Evolutionary conservation across 2,888 invertebrate genomes (phyloP).

Genomic region (Epinotia demarniana): DNA sequence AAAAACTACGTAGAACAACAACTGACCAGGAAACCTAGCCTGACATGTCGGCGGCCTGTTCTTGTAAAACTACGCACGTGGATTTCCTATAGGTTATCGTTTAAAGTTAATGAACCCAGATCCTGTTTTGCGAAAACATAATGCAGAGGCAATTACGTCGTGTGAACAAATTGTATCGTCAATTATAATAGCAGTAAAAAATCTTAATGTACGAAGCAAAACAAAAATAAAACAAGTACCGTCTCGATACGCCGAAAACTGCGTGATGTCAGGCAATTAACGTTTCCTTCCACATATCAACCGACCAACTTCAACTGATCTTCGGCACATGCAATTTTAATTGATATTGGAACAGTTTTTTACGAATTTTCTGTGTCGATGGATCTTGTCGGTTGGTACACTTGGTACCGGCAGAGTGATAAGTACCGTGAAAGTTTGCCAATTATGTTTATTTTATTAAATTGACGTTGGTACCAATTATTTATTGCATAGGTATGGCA

Average conservation of each 20-base stretch:
- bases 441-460: constrained; percentile 34
- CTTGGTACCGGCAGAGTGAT: neutral
- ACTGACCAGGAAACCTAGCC: neutral
- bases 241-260: constrained; percentile 38
- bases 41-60: neutral
- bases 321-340: constrained; percentile 16
- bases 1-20: neutral
- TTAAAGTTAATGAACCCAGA: constrained; percentile 21
- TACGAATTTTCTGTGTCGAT: neutral
- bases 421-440: constrained; percentile 28
- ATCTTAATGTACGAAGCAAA: constrained; percentile 38
- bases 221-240: constrained; percentile 40
- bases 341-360: neutral
- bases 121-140: constrained; percentile 20
- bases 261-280: constrained; percentile 48
- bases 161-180: constrained; percentile 43
- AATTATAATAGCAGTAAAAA: constrained; percentile 43
- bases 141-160: constrained; percentile 30
- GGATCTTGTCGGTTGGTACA: constrained; percentile 11
- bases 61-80: neutral
- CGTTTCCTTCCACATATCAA: constrained; percentile 15
- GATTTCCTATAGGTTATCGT: neutral
- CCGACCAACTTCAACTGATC: constrained; percentile 18
- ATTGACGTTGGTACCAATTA: constrained; percentile 14
- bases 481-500: too few relatives aligned